phyloP scores from a whole-genome alignment of 2,888 invertebrate species.

The Plagodis dolabraria region DNA sequence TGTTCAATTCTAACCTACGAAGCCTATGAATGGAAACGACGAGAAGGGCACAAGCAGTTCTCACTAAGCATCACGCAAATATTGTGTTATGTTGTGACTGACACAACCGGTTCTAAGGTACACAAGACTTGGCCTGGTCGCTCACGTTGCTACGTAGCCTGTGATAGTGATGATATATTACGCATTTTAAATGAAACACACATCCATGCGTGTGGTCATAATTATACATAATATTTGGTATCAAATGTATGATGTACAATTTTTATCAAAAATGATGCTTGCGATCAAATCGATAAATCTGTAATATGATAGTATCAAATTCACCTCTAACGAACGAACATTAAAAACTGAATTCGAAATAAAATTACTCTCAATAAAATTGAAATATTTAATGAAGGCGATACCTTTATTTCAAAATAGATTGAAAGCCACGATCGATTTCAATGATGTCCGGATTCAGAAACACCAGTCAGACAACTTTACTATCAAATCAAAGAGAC shows the following conservation, averaged over 20 bases:
- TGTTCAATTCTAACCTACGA: conserved; percentile 25
- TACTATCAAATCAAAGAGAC: conserved; percentile 67
- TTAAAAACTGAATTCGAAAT: conserved; percentile 57
- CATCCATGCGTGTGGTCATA: conserved; percentile 16
- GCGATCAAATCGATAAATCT: conserved; percentile 7
- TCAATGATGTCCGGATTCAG: conserved; percentile 62
- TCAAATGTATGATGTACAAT: conserved; percentile 4
- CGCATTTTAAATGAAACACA: conserved; percentile 40
- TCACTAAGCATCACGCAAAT: conserved; percentile 66
- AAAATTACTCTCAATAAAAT: conserved; percentile 66
- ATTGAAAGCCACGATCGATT: conserved; percentile 59
- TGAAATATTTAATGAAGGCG: conserved; percentile 68
- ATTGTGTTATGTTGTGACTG: conserved; percentile 67
- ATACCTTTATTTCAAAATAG: conserved; percentile 66
- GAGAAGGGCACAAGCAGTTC: conserved; percentile 52
- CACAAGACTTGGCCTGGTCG: conserved; percentile 55
- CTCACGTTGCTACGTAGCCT: conserved; percentile 47
- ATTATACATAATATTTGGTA: conserved; percentile 3
- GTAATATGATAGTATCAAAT: conserved; percentile 8
- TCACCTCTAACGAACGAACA: conserved; percentile 42
- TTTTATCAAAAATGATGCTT: background rate
- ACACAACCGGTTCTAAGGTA: conserved; percentile 68
- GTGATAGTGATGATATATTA: conserved; percentile 43
- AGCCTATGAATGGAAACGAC: conserved; percentile 61
- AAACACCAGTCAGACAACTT: conserved; percentile 69